These are phyloP conservation scores for Crambe crambe DNA, from an alignment of 37 sponge, comb jelly and placozoan genomes.

Conservation along the genomic window DNA sequence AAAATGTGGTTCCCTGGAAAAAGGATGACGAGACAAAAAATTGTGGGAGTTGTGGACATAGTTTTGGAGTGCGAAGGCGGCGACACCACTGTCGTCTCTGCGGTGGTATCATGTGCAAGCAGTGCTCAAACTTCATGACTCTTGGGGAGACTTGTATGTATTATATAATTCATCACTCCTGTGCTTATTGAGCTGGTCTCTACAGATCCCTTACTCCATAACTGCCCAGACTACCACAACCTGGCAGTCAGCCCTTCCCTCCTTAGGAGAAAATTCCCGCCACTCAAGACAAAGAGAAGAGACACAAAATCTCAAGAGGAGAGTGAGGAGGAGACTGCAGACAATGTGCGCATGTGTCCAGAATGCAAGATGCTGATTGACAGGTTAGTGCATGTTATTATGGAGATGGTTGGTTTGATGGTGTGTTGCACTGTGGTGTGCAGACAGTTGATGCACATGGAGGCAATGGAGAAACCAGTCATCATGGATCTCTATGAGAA, in stretches of 20 bases:
- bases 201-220: slow-evolving; percentile 33
- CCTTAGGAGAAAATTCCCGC: slow-evolving; percentile 1
- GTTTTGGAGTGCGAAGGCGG: slow-evolving; percentile 45
- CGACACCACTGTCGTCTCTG: slow-evolving; percentile 85
- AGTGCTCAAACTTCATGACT: slow-evolving; percentile 73
- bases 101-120: slow-evolving; percentile 86
- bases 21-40: slow-evolving; percentile 53
- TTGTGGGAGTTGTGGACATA: slow-evolving; percentile 53
- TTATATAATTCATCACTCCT: no score
- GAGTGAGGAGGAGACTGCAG: slow-evolving; percentile 37
- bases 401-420: not conserved
- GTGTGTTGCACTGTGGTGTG: no score
- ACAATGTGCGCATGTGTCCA: slow-evolving; percentile 54
- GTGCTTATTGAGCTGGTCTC: no score
- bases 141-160: slow-evolving; percentile 54
- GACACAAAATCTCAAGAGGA: slow-evolving; percentile 17
- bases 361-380: slow-evolving; percentile 51
- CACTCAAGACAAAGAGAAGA: not conserved
- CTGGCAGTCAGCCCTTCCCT: slow-evolving; percentile 17
- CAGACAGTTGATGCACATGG: slow-evolving; percentile 36
- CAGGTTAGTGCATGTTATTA: slow-evolving; percentile 12
- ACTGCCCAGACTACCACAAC: slow-evolving; percentile 32
- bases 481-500: slow-evolving; percentile 44
- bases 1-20: slow-evolving; percentile 73
- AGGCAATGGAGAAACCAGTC: slow-evolving; percentile 11